Evolutionary conservation across 2,888 invertebrate species (phyloP).

Genomic region (Mimachlamys varia): DNA sequence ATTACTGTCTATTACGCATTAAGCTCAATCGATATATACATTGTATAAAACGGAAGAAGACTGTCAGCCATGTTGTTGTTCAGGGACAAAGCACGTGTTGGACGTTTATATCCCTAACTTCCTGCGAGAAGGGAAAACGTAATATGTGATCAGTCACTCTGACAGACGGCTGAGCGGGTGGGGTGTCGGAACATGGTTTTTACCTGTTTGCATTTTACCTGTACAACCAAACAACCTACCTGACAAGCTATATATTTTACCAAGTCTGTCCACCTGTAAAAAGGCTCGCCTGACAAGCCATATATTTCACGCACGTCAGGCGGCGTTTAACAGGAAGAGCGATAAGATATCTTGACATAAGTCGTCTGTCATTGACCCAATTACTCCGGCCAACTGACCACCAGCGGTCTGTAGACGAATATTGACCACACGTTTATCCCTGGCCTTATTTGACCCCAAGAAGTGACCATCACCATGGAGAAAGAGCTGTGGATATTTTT

Average conservation of each 20-base stretch:
- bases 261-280: background rate
- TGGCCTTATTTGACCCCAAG: background rate
- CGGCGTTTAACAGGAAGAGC: background rate
- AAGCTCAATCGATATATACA: background rate
- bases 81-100: background rate
- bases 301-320: conserved; percentile 5
- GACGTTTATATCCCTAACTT: background rate
- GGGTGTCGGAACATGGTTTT: background rate
- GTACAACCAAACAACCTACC: background rate
- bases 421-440: background rate
- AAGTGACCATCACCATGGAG: background rate
- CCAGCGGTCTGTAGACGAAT: background rate
- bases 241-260: background rate
- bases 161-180: background rate
- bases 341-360: background rate
- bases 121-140: background rate
- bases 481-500: background rate
- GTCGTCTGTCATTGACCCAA: conserved; percentile 3
- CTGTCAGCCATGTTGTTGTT: background rate
- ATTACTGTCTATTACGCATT: background rate
- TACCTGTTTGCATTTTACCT: background rate
- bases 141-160: background rate
- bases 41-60: background rate
- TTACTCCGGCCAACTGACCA: background rate
- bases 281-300: background rate